Conservation (phyloP, 2,797 vertebrate genomes). For the Gambelia wislizenii region DNA sequence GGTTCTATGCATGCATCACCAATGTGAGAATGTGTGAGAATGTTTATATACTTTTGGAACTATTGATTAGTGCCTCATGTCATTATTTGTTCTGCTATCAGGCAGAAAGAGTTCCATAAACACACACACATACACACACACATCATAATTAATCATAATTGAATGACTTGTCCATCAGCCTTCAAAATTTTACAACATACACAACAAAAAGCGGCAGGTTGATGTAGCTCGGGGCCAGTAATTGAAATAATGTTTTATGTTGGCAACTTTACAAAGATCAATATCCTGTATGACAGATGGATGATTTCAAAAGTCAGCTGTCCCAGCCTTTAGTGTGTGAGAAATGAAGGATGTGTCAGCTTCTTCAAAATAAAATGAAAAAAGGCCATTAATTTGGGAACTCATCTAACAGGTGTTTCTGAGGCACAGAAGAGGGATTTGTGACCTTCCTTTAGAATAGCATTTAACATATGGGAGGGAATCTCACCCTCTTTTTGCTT, state of each 20-base stretch:
- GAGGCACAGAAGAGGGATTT: conserved; percentile 55
- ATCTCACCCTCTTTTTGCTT: conserved; percentile 44
- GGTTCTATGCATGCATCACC: neutral
- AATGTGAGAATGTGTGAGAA: conserved; percentile 7
- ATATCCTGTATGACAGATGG: conserved; percentile 44
- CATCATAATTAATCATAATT: conserved; percentile 56
- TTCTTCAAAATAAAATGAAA: neutral
- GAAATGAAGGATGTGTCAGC: conserved; percentile 50
- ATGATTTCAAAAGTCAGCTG: conserved; percentile 59
- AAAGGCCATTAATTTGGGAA: conserved; percentile 59
- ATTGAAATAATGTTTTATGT: conserved; percentile 45
- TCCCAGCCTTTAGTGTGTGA: conserved; percentile 48
- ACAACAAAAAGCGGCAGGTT: conserved; percentile 27
- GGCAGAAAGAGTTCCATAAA: neutral
- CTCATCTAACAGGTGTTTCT: conserved; percentile 54
- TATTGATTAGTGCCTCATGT: neutral
- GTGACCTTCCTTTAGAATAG: conserved; percentile 44
- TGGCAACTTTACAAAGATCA: conserved; percentile 53
- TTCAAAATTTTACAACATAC: conserved; percentile 49
- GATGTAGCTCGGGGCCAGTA: conserved; percentile 53
- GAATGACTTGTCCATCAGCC: conserved; percentile 47
- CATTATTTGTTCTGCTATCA: conserved; percentile 21
- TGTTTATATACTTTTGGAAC: neutral
- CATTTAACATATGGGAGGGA: conserved; percentile 34
- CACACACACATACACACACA: neutral